Evolutionary conservation across 2,888 invertebrate species (phyloP).

Genomic region (Chloroclysta siterata): DNA sequence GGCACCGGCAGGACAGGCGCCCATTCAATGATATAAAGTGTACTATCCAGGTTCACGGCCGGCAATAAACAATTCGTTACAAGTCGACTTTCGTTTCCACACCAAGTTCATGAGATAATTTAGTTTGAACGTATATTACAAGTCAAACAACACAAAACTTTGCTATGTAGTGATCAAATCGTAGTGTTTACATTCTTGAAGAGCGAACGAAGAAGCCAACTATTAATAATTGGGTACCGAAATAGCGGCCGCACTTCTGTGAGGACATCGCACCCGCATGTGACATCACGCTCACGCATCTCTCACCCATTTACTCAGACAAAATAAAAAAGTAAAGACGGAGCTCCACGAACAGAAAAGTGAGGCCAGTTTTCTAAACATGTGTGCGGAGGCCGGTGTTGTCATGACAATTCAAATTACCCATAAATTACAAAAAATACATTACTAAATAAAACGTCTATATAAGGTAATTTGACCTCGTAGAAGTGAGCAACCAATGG

Average conservation of each 20-base stretch:
- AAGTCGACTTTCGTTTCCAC: background rate
- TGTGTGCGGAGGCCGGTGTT: too few species aligned
- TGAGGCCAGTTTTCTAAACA: too few species aligned
- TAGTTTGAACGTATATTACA: background rate
- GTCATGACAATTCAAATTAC: too few species aligned
- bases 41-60: too few species aligned
- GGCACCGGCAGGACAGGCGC: too few species aligned
- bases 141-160: background rate
- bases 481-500: too few species aligned
- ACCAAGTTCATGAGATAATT: background rate
- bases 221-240: conserved; percentile 9
- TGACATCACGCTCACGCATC: conserved; percentile 4
- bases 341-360: too few species aligned
- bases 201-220: conserved; percentile 10
- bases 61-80: background rate
- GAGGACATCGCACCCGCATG: conserved; percentile 29
- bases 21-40: too few species aligned
- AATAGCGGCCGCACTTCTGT: conserved; percentile 27
- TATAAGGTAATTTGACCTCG: too few species aligned
- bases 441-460: too few species aligned
- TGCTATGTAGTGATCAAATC: background rate
- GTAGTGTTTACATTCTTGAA: conserved; percentile 33
- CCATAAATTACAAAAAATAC: too few species aligned
- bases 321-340: too few species aligned
- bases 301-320: background rate